Evolutionary conservation across 2,113 vertebrate species (phyloP), one percentile per base, ranked within the genome.

Genomic region (Proterorhinus semilunaris): DNA sequence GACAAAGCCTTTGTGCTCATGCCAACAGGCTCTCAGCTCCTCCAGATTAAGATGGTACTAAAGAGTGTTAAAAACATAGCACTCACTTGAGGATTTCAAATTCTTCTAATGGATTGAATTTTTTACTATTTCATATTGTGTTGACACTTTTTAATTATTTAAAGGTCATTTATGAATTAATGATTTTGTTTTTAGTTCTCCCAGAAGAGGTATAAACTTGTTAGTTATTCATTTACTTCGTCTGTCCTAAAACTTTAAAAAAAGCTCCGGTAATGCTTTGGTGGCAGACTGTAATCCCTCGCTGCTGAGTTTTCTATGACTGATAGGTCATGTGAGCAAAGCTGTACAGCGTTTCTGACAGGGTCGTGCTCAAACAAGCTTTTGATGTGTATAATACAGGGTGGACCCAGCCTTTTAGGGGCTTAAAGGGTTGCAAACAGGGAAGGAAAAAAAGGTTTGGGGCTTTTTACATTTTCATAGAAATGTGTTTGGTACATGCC

Each of bases 91-190:
- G 58, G 42, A 45, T 61, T 61, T 61, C 12, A 42, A 61, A 16
- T 61, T 44, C 44, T 61, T 4, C 42, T n/a, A 61, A 61, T 4
- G 58, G 7, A 61, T 61, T 61, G 58, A 36, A n/a, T 45, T 43
- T 45, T 61, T 61, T 45, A 15, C 58, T 15, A 61, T 15, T 45
- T 43, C 12, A 45, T n/a, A 16, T 44, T 44, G 13, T 45, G 44
- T 44, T 44, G 42, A 61, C 15, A 44, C 58, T 42, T 8, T 61
- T 61, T 61, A 61, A 61, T 61, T 61, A 61, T 61, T 61, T 44
- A 61, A 61, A 45, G 58, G 58, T 61, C 42, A 45, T 61, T 61
- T 44, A 61, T 61, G 58, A 45, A 61, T 45, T 45, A 61, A 44
- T 45, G 10, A 61, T n/a, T 16, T 44, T 9, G 12, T 61, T 61